Evolutionary conservation across 2,888 invertebrate species (phyloP), one percentile per base, ranked within the genome.

Genomic region (Pollenia labialis): DNA sequence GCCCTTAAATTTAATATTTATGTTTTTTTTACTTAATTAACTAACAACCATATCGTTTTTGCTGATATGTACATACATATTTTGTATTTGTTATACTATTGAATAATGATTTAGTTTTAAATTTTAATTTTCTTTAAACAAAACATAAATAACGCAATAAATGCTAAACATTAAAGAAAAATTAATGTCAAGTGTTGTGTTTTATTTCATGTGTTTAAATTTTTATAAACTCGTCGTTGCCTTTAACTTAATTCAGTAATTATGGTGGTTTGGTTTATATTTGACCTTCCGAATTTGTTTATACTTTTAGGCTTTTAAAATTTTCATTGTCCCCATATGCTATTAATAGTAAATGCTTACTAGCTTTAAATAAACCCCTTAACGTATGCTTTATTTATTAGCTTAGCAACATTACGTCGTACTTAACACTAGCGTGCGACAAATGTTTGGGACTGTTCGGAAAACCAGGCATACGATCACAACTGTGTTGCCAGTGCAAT

Each of bases 1-100:
- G 42, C 40, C 60, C 50, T n/a, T 23, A 66, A 42, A 14, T 72
- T 11, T 62, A 32, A 40, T 56, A 14, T 32, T 14, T 56, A 32
- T 23, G 32, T 23, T 23, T 40, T 40, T 60, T 40, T 40, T 54
- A 32, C 48, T 3, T 14, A 42, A 18, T 9, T 64, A 46, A 50
- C 11, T 58, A 18, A 79, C n/a, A 66, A 58, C 11, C 64, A 72
- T 71, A 72, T 56, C 79, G 40, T 80, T 72, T 84, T 66, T 64
- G 71, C 64, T 66, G 64, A 84, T 74, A 84, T 80, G 79, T 9
- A 6, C 32, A 32, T 9, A 6, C 32, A 32, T 32, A 32, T 32
- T 4, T 32, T 32, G 4, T 18, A 10, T 42, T 44, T 54, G 44
- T 46, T 46, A 42, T 58, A 16, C 32, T 60, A 60, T 46, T 48